Conservation (phyloP, 1,140 invertebrate species). For the Heterodera schachtii region DNA sequence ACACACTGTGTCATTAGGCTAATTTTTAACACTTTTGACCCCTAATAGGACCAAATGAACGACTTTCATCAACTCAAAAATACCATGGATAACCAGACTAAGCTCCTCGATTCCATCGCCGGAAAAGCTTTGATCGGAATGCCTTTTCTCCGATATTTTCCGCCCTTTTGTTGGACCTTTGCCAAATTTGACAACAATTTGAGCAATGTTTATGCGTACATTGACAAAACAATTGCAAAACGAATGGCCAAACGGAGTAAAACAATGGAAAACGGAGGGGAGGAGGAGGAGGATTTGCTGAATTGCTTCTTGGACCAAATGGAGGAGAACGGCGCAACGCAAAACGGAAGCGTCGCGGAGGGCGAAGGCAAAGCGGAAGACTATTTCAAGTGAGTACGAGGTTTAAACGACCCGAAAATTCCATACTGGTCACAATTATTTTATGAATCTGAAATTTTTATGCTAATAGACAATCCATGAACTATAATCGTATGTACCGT, state of each 20-base stretch:
- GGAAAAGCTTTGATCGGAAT: conserved; percentile 18
- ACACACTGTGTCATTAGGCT: background rate
- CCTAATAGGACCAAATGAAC: conserved; percentile 13
- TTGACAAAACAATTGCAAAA: conserved; percentile 14
- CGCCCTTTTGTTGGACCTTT: conserved; percentile 22
- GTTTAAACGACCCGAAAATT: too few relatives aligned
- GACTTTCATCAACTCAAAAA: conserved; percentile 23
- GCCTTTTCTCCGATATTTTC: conserved; percentile 28
- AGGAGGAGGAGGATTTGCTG: conserved; percentile 4
- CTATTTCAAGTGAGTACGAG: too few relatives aligned
- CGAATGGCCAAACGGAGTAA: conserved; percentile 18
- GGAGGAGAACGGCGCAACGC: background rate
- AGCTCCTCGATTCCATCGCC: background rate
- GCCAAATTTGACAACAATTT: conserved; percentile 10
- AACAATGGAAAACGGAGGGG: background rate
- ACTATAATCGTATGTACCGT: too few relatives aligned
- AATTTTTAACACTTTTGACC: background rate
- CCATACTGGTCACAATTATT: too few relatives aligned
- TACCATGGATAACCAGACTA: conserved; percentile 11
- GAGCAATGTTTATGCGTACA: background rate
- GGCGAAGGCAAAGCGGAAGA: background rate
- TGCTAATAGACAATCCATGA: background rate
- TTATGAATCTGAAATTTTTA: too few relatives aligned
- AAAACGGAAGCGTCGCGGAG: background rate
- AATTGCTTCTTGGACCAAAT: conserved; percentile 25